These are phyloP conservation scores for Sebastes dallii DNA, from an alignment of 2,797 vertebrate genomes.

Conservation along the genomic window DNA sequence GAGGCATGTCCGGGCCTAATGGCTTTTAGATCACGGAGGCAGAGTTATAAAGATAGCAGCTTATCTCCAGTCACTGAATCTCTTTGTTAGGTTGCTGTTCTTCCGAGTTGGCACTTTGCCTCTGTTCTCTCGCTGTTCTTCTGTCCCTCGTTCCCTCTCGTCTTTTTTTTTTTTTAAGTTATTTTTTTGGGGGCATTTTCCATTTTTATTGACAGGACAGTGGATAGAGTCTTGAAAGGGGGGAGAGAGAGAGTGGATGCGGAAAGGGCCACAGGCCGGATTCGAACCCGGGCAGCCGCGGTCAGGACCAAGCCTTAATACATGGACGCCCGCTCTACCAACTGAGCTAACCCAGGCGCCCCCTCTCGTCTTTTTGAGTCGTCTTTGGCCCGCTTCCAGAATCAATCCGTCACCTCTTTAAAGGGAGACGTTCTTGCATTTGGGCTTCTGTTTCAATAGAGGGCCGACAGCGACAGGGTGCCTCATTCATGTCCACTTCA, in stretches of 20 bases:
- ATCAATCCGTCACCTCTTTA: conserved; percentile 75
- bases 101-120: conserved; percentile 54
- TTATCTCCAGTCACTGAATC: conserved; percentile 60
- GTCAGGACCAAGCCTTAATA: no score
- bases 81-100: conserved; percentile 62
- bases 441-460: conserved; percentile 62
- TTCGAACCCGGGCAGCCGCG: no score
- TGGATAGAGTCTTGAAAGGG: no score
- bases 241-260: no score
- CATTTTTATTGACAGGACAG: no score
- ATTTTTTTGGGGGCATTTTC: no score
- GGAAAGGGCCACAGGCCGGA: no score
- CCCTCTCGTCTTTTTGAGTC: conserved; percentile 13
- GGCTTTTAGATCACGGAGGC: conserved; percentile 59
- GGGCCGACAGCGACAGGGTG: conserved; percentile 66
- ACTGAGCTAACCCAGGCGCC: no score
- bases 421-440: conserved; percentile 60
- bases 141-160: conserved; percentile 37
- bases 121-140: conserved; percentile 42
- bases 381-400: conserved; percentile 66
- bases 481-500: conserved; percentile 76
- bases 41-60: conserved; percentile 62
- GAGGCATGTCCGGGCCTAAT: conserved; percentile 57
- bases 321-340: no score
- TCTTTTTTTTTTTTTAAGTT: conserved; percentile 1